A percentile compares a stretch with the other conserved stretches of the same genome.
Evolutionary conservation across 2,888 invertebrate genomes (phyloP).

Genomic region (Chelonus formosanus): DNA sequence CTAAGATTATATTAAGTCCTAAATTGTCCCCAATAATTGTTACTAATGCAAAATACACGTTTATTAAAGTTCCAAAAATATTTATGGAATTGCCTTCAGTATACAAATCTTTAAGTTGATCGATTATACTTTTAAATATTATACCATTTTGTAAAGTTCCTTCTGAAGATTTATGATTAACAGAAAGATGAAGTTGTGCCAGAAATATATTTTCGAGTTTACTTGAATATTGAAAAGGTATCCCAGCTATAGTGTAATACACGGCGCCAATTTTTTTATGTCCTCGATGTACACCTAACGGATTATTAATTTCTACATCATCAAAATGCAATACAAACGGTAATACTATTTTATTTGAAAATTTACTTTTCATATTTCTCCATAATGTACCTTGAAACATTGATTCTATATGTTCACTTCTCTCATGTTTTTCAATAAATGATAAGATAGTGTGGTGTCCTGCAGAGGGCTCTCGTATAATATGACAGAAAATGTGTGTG

Average conservation of each 20-base stretch:
- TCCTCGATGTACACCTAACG: slow-evolving; percentile 25
- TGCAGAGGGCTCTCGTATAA: too few relatives aligned
- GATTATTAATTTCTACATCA: slow-evolving; percentile 34
- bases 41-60: slow-evolving; percentile 27
- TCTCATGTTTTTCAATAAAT: too few relatives aligned
- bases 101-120: slow-evolving; percentile 31
- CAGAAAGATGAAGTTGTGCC: slow-evolving; percentile 28
- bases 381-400: too few relatives aligned
- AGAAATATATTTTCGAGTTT: slow-evolving; percentile 32
- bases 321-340: slow-evolving; percentile 33
- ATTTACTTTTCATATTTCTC: too few relatives aligned
- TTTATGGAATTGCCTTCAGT: slow-evolving; percentile 31
- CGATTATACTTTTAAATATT: slow-evolving; percentile 33
- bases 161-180: slow-evolving; percentile 18
- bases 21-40: slow-evolving; percentile 34
- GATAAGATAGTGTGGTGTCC: too few relatives aligned
- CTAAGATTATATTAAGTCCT: slow-evolving; percentile 31
- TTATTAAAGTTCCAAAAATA: slow-evolving; percentile 4
- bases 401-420: too few relatives aligned
- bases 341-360: slow-evolving; percentile 24
- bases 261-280: slow-evolving; percentile 29
- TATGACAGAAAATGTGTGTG: too few relatives aligned
- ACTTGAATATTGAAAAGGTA: slow-evolving; percentile 28
- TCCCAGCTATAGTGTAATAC: slow-evolving; percentile 23
- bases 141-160: slow-evolving; percentile 22